A percentile compares a stretch with the other conserved stretches of the same genome.
Evolutionary conservation across 2,113 vertebrate species (phyloP).

Genomic region (Galbula dea): DNA sequence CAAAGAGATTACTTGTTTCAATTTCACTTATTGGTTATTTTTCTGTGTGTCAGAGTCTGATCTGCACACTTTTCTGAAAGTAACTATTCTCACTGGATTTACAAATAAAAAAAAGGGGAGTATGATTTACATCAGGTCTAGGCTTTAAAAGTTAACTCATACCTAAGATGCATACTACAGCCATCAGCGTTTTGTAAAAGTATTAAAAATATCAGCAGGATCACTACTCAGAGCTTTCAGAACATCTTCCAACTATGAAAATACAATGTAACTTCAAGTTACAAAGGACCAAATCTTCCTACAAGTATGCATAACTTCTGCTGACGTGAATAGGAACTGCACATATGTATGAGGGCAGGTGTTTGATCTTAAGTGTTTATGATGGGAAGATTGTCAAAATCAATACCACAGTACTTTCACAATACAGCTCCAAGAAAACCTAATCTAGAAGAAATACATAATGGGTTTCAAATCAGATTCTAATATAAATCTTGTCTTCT

Average conservation of each 20-base stretch:
- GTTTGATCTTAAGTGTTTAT: background rate
- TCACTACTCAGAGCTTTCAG: background rate
- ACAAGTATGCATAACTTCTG: background rate
- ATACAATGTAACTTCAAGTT: background rate
- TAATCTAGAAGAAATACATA: background rate
- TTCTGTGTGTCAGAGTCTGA: background rate
- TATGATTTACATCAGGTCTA: background rate
- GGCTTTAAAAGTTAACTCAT: background rate
- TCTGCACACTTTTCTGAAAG: background rate
- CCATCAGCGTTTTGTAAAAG: background rate
- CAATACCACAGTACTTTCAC: background rate
- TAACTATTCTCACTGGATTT: background rate
- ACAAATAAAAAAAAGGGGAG: background rate
- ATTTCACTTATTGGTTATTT: background rate
- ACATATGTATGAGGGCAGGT: background rate
- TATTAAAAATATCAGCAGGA: background rate
- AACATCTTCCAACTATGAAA: background rate
- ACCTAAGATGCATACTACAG: background rate
- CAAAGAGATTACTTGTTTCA: background rate
- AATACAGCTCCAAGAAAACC: background rate
- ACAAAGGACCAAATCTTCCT: background rate
- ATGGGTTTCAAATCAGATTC: background rate
- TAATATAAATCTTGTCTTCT: background rate
- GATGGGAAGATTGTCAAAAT: background rate
- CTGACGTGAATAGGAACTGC: background rate